phyloP scores from a whole-genome alignment of 1,140 invertebrate species.

The Listronotus bonariensis region DNA sequence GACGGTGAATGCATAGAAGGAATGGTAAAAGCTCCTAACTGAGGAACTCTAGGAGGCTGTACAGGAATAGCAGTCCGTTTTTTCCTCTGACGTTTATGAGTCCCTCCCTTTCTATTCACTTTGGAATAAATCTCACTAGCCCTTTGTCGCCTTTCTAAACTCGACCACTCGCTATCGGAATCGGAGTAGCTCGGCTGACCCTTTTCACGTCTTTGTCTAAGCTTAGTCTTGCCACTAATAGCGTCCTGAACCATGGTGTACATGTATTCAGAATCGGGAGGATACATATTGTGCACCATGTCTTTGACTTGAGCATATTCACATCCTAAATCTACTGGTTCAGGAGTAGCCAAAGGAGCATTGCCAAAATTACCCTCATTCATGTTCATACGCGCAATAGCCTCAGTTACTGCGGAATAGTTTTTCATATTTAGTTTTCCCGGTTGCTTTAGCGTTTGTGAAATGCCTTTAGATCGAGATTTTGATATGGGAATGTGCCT shows the following conservation, averaged over 20 bases:
- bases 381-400: slow-evolving; percentile 78
- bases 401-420: slow-evolving; percentile 85
- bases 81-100: slow-evolving; percentile 79
- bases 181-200: slow-evolving; percentile 76
- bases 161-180: slow-evolving; percentile 86
- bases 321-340: slow-evolving; percentile 74
- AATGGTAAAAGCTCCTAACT: slow-evolving; percentile 61
- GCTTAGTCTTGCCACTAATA: slow-evolving; percentile 64
- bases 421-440: slow-evolving; percentile 90
- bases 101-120: slow-evolving; percentile 70
- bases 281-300: slow-evolving; percentile 65
- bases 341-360: slow-evolving; percentile 80
- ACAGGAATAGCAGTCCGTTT: slow-evolving; percentile 80
- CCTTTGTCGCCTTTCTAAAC: slow-evolving; percentile 70
- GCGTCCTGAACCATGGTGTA: slow-evolving; percentile 69
- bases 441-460: slow-evolving; percentile 84
- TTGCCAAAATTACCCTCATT: slow-evolving; percentile 64
- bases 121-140: slow-evolving; percentile 69
- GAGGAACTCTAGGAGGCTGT: slow-evolving; percentile 82
- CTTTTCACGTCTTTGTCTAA: slow-evolving; percentile 67
- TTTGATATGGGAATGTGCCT: slow-evolving; percentile 67
- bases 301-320: slow-evolving; percentile 72
- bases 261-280: slow-evolving; percentile 64
- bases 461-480: slow-evolving; percentile 72
- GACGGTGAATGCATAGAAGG: slow-evolving; percentile 60